Percentiles rank a stretch among this genome's conserved stretches.
Evolutionary conservation across 2,797 vertebrate species (phyloP).

Genomic region (Tinamus major): DNA sequence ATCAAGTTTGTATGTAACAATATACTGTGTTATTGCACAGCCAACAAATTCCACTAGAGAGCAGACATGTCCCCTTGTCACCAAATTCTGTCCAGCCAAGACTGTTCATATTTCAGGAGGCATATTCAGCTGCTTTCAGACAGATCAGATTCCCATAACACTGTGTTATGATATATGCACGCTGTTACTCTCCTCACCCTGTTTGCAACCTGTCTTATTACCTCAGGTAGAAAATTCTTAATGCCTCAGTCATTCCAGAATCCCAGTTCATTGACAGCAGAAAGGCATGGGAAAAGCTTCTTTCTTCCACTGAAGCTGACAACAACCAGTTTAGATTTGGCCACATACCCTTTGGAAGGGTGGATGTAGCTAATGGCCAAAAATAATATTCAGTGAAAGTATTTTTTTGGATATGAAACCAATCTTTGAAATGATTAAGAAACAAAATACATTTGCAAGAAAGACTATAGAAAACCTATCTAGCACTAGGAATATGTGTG

Average conservation of each 20-base stretch:
- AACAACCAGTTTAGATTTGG: constrained; percentile 90
- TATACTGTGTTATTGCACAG: not conserved
- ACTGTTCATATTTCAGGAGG: not conserved
- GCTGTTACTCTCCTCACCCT: not conserved
- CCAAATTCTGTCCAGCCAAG: not conserved
- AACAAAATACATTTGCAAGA: not conserved
- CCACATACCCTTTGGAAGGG: constrained; percentile 75
- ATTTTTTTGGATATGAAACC: not conserved
- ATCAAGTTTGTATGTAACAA: not conserved
- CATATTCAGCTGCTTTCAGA: not conserved
- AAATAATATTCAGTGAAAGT: not conserved
- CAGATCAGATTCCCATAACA: not conserved
- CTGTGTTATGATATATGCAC: not conserved
- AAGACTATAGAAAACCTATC: not conserved
- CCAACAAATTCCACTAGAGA: not conserved
- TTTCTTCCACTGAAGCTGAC: constrained; percentile 88
- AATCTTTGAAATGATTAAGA: not conserved
- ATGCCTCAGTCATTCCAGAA: constrained; percentile 90
- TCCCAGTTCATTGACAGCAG: constrained; percentile 92
- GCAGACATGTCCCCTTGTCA: not conserved
- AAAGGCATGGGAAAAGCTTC: constrained; percentile 90
- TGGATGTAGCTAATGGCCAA: not conserved
- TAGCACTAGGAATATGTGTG: not conserved
- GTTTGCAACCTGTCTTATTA: constrained; percentile 8
- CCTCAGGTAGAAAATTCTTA: constrained; percentile 88